These are phyloP conservation scores for Scolopax mira DNA, from an alignment of 2,113 vertebrate species.

Conservation along the genomic window DNA sequence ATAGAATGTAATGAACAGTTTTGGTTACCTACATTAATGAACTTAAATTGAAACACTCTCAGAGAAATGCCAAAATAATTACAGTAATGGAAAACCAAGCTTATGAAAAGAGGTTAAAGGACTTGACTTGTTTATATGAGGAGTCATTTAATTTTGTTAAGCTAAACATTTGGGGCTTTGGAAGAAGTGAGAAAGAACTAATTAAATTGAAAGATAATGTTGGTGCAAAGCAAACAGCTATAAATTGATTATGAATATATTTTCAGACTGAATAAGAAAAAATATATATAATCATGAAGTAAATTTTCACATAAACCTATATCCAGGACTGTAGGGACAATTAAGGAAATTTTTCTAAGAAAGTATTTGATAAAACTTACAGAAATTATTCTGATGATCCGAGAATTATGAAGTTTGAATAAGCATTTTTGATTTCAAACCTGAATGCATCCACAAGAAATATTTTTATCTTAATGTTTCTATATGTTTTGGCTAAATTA, in stretches of 20 bases:
- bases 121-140: constrained; percentile 12
- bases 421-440: neutral
- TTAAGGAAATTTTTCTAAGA: neutral
- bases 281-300: neutral
- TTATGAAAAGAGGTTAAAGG: neutral
- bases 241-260: neutral
- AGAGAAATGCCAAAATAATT: constrained; percentile 37
- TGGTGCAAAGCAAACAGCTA: neutral
- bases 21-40: neutral
- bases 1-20: neutral
- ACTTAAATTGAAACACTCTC: neutral
- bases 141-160: constrained; percentile 10
- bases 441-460: neutral
- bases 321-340: neutral
- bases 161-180: neutral
- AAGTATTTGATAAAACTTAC: neutral
- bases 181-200: neutral
- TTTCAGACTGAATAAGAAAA: neutral
- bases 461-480: neutral
- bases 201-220: constrained; percentile 11
- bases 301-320: neutral
- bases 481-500: neutral
- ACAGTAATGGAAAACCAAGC: neutral
- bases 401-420: neutral
- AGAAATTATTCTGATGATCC: neutral